A percentile compares a stretch with the other conserved stretches of the same genome.
Evolutionary conservation across 2,888 invertebrate genomes (phyloP).

Genomic region (Caenorhabditis sp.): DNA sequence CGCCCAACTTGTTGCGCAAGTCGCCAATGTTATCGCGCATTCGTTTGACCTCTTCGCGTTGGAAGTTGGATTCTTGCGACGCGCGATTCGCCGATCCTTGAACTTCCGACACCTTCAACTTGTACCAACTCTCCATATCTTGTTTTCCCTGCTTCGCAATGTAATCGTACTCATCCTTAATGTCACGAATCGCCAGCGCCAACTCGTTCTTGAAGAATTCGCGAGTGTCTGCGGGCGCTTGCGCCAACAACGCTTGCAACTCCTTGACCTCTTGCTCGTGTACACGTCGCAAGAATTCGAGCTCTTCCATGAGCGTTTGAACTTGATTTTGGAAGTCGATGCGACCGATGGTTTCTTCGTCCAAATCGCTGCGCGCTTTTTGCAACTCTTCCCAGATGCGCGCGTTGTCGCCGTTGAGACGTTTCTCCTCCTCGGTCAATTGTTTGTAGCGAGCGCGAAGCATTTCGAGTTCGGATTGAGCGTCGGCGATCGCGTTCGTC

Average conservation of each 20-base stretch:
- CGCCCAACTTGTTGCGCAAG: slow-evolving; percentile 53
- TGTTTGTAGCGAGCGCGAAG: slow-evolving; percentile 70
- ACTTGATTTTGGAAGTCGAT: slow-evolving; percentile 72
- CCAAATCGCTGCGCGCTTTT: slow-evolving; percentile 70
- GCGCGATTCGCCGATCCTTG: slow-evolving; percentile 71
- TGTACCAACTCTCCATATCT: slow-evolving; percentile 75
- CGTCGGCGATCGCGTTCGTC: slow-evolving; percentile 69
- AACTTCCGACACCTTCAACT: slow-evolving; percentile 73
- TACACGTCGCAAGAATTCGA: slow-evolving; percentile 70
- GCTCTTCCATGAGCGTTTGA: slow-evolving; percentile 71
- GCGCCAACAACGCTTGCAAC: slow-evolving; percentile 69
- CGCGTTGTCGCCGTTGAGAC: slow-evolving; percentile 67
- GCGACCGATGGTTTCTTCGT: slow-evolving; percentile 72
- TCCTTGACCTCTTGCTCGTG: slow-evolving; percentile 71
- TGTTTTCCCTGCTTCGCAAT: slow-evolving; percentile 71
- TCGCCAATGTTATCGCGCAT: slow-evolving; percentile 54
- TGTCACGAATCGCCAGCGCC: slow-evolving; percentile 74
- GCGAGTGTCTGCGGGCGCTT: slow-evolving; percentile 70
- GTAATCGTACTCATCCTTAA: slow-evolving; percentile 74
- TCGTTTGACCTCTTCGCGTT: slow-evolving; percentile 71
- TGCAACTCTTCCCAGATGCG: slow-evolving; percentile 70
- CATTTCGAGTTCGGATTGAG: slow-evolving; percentile 70
- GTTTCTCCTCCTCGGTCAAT: slow-evolving; percentile 69
- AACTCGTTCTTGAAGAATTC: slow-evolving; percentile 75
- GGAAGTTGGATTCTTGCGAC: slow-evolving; percentile 74